A percentile compares a stretch with the other conserved stretches of the same genome.
phyloP scores from a whole-genome alignment of 2,888 invertebrate genomes.

The Melinopterus prodromus region DNA sequence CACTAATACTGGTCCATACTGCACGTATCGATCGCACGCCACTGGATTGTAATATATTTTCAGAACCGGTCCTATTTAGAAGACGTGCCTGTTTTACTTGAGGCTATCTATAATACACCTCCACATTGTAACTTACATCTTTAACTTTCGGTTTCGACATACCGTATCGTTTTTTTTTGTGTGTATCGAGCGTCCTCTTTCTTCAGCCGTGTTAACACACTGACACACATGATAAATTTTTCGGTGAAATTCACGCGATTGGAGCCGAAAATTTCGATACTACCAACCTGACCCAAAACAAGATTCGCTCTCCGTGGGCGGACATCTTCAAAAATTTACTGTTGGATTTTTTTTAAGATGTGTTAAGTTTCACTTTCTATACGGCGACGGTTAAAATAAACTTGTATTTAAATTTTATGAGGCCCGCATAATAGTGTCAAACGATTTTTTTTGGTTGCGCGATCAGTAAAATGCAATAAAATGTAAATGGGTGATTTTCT shows the following conservation, averaged over 20 bases:
- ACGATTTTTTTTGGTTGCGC: no score
- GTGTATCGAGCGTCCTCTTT: not conserved
- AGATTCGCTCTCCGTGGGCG: conserved; percentile 6
- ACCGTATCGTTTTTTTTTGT: not conserved
- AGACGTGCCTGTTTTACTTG: conserved; percentile 46
- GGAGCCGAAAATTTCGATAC: not conserved
- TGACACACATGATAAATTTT: conserved; percentile 11
- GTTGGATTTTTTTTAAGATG: conserved; percentile 8
- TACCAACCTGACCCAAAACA: conserved; percentile 5
- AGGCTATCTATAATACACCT: conserved; percentile 21
- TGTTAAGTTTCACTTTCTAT: conserved; percentile 10
- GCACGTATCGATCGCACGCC: no score
- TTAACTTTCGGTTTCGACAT: conserved; percentile 5
- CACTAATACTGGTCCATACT: no score
- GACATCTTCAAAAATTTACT: not conserved
- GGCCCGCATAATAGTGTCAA: no score
- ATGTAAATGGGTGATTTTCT: no score
- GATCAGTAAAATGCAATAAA: no score
- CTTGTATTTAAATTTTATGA: no score
- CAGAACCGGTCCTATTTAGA: conserved; percentile 49
- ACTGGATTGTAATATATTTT: conserved; percentile 49
- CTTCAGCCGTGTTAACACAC: not conserved
- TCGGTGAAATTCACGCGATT: not conserved
- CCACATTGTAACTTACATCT: no score
- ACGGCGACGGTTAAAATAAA: not conserved